Percentiles rank a stretch among this genome's conserved stretches.
These are phyloP conservation scores for Brenthis ino DNA, from an alignment of 2,888 invertebrate species.

Conservation along the genomic window DNA sequence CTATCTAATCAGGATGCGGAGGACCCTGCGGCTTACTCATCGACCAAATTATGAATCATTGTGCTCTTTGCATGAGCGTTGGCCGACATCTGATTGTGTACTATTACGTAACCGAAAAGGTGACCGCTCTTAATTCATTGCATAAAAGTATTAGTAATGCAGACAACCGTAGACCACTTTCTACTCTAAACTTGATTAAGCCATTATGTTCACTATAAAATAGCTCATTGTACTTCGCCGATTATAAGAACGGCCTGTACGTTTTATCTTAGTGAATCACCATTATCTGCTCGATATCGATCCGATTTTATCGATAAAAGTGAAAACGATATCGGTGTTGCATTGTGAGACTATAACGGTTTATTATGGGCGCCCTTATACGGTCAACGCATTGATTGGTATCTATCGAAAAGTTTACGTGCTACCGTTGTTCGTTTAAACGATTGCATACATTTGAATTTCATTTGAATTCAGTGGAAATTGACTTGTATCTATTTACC, in stretches of 20 bases:
- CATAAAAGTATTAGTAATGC: conserved; percentile 55
- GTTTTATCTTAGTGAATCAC: conserved; percentile 63
- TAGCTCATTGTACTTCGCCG: conserved; percentile 62
- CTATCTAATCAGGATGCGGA: conserved; percentile 37
- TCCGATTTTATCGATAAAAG: conserved; percentile 67
- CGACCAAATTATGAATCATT: conserved; percentile 41
- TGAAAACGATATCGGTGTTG: conserved; percentile 59
- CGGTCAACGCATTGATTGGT: conserved; percentile 44
- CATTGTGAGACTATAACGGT: conserved; percentile 49
- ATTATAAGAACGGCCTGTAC: conserved; percentile 52
- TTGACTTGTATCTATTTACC: conserved; percentile 36
- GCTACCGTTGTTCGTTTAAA: conserved; percentile 45
- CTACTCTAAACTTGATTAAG: conserved; percentile 67
- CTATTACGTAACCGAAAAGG: conserved; percentile 44
- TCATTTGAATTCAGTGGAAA: conserved; percentile 32
- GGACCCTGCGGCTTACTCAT: conserved; percentile 38
- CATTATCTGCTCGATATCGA: conserved; percentile 56
- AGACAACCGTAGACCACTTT: conserved; percentile 58
- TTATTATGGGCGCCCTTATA: conserved; percentile 47
- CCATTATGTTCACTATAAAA: conserved; percentile 64
- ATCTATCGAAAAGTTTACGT: conserved; percentile 45
- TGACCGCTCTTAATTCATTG: conserved; percentile 51
- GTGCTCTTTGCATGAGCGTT: conserved; percentile 23
- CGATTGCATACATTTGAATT: conserved; percentile 38
- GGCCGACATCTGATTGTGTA: conserved; percentile 38